A percentile compares a stretch with the other conserved stretches of the same genome.
Conservation (phyloP, 2,113 vertebrate genomes). For the Coreoperca whiteheadi region DNA sequence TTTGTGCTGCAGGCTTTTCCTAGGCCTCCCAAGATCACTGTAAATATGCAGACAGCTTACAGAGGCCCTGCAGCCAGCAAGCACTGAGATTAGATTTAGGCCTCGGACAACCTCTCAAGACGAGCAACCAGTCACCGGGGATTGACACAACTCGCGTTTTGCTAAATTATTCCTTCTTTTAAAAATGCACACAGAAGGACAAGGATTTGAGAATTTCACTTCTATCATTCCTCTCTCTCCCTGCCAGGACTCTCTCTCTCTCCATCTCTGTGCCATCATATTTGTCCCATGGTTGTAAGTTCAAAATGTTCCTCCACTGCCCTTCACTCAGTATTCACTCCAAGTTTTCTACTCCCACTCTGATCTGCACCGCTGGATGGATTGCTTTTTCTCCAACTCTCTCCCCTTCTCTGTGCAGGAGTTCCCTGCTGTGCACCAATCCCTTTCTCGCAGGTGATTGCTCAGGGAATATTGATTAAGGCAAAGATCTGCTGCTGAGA, state of each 20-base stretch:
- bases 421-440: conserved; percentile 80
- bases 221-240: conserved; percentile 2
- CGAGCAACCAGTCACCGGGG: conserved; percentile 7
- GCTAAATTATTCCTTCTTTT: conserved; percentile 21
- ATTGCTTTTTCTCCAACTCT: conserved; percentile 58
- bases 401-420: conserved; percentile 64
- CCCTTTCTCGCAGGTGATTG: conserved; percentile 83
- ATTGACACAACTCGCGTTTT: conserved; percentile 4
- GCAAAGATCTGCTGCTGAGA: conserved; percentile 76
- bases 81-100: conserved; percentile 50
- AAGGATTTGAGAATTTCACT: conserved; percentile 18
- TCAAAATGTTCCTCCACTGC: conserved; percentile 28
- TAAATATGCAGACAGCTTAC: conserved; percentile 55
- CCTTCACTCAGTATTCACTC: conserved; percentile 70
- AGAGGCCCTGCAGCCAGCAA: conserved; percentile 40
- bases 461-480: conserved; percentile 85
- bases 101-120: conserved; percentile 40
- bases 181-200: background rate
- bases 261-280: conserved; percentile 17
- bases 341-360: conserved; percentile 52
- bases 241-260: conserved; percentile 22
- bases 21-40: conserved; percentile 29
- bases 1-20: conserved; percentile 33
- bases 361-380: conserved; percentile 66
- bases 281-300: conserved; percentile 29